phyloP scores from a whole-genome alignment of 2,113 vertebrate species.

The Australoheros scitulus region DNA sequence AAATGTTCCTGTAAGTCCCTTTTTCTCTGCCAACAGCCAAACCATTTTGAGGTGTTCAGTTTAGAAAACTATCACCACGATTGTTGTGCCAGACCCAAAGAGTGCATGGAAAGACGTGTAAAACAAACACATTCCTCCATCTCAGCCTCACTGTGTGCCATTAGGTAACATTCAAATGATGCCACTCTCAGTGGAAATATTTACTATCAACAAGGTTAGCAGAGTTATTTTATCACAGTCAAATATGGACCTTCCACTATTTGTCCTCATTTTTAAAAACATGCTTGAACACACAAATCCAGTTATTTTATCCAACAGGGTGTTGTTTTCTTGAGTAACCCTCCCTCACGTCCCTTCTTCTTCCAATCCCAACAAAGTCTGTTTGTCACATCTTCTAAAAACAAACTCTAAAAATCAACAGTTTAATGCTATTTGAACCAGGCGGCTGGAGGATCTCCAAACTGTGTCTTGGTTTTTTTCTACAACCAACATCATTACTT shows the following conservation, averaged over 20 bases:
- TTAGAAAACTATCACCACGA: constrained; percentile 59
- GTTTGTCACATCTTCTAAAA: constrained; percentile 48
- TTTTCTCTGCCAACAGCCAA: constrained; percentile 37
- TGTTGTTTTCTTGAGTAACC: neutral
- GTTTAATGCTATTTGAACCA: constrained; percentile 27
- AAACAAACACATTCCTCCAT: constrained; percentile 36
- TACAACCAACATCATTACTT: constrained; percentile 30
- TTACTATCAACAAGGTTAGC: constrained; percentile 35
- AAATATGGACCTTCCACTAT: constrained; percentile 14
- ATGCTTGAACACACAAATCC: neutral
- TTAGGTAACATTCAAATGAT: constrained; percentile 18
- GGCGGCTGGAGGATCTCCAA: constrained; percentile 30
- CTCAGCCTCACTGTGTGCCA: constrained; percentile 6
- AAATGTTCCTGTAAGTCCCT: constrained; percentile 54
- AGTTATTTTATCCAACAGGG: constrained; percentile 15
- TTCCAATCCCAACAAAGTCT: constrained; percentile 28
- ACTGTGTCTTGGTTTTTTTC: constrained; percentile 31
- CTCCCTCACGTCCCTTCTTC: neutral
- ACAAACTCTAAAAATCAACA: constrained; percentile 40
- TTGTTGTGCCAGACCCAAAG: constrained; percentile 31
- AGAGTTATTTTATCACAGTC: constrained; percentile 34
- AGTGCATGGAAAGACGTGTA: constrained; percentile 38
- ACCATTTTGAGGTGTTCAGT: neutral
- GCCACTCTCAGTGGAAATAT: constrained; percentile 21
- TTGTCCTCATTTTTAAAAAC: constrained; percentile 24